Base-by-base conservation (phyloP, 2,113 vertebrate species). In the Tychaedon coryphoeus region DNA sequence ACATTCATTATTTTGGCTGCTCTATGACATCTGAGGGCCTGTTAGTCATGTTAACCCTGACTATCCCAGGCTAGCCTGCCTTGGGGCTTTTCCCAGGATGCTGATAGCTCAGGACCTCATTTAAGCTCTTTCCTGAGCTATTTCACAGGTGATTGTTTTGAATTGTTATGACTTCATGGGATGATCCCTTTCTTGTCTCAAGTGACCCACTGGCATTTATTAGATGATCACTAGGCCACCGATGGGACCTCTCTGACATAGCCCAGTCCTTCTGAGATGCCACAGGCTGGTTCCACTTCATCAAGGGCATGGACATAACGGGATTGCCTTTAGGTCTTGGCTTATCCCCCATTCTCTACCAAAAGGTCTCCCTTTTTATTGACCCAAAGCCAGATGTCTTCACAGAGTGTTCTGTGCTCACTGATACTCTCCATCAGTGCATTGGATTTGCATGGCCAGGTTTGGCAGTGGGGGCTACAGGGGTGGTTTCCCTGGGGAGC, bases 381-480 rank as follows among this genome's bases (percentile, higher is more conserved):
- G 19, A 28, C 24, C 13, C 22, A 57, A 84, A 81, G 6, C 29
- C 24, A 71, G 38, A 25, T 16, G 31, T 26, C 25, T 85, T 91
- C 53, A 50, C 12, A 47, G 26, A 42, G 14, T 31, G 53, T 42
- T 51, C 77, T 18, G 9, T 54, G 34, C 24, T 56, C 8, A 12
- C 20, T 43, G 61, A 9, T 56, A 26, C 16, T 62, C 19, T 62
- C 13, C 60, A 4, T 57, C 36, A n/a, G 50, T 11, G 11, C 12
- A 12, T 4, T 54, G 17, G 25, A 20, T 48, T 54, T 69, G 12
- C 47, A 36, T 0, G 0, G 31, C 14, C 20, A 36, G 48, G 26
- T 48, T 69, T 48, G 25, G 25, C 45, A 48, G 40, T 0, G 0
- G 8, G 2, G 20, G 17, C 8, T 53, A 61, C n/a, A 54, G 47